Base-by-base conservation (phyloP, 2,113 vertebrate genomes). In the Xenopus borealis region DNA sequence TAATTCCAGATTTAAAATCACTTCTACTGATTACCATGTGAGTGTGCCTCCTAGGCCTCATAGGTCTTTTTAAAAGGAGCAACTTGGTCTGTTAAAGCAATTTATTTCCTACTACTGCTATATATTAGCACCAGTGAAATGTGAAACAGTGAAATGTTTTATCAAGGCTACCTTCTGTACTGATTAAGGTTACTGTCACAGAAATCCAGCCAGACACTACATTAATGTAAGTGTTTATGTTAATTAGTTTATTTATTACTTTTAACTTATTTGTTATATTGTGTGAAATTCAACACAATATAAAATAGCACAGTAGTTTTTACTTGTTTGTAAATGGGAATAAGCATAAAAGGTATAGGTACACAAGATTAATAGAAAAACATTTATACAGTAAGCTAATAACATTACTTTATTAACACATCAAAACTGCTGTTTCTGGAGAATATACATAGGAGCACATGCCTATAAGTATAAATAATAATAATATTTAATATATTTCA, bases 211-310 rank as follows among this genome's bases (percentile, higher is more conserved):
- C 46, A 14, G n/a, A 13, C 33, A 19, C 44, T 74, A 40, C 46
- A 66, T 66, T 67, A 66, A 66, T 74, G 63, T 20, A 46, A 47
- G 52, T 45, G 63, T 46, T 64, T 59, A 57, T 53, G 66, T 65
- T 73, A 67, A 59, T 66, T 66, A 74, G 19, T 11, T 5, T 59
- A 74, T 74, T 74, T 74, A 74, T 59, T 53, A 30, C 61, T 57
- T 44, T 74, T 67, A 63, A 58, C 53, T 74, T 57, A 16, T 72
- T 17, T 18, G 19, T 23, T 44, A 59, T 46, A 59, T 58, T 45
- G 44, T 27, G 44, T 19, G n/a, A 27, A 27, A 27, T 27, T n/a
- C n/a, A 57, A 62, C 27, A 20, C 46, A 18, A 63, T 52, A 14
- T 8, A 55, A 19, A n/a, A 11, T 50, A 65, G 50, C 62, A 45